These are phyloP conservation scores for Pseudococcus longispinus DNA, from an alignment of 2,888 invertebrate species.

Conservation along the genomic window DNA sequence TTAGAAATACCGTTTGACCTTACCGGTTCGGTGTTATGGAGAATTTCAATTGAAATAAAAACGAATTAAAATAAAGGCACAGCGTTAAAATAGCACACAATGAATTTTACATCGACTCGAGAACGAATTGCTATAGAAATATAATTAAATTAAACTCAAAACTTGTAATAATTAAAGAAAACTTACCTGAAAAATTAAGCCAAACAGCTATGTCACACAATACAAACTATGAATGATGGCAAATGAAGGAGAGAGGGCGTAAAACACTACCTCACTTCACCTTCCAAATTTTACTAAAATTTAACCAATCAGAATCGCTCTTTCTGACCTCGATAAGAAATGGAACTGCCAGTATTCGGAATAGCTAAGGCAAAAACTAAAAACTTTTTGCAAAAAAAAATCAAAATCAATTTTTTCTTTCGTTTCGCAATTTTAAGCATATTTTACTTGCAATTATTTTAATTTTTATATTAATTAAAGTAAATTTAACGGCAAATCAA, in stretches of 20 bases:
- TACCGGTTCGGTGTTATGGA: conserved; percentile 25
- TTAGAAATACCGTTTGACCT: conserved; percentile 19
- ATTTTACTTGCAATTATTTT: not conserved
- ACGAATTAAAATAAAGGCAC: not conserved
- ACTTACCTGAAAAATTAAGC: not conserved
- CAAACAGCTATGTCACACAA: conserved; percentile 13
- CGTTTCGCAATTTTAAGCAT: not conserved
- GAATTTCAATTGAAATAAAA: not conserved
- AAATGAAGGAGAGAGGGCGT: conserved; percentile 44
- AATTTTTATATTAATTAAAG: not conserved
- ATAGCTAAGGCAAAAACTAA: not conserved
- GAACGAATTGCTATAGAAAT: not conserved
- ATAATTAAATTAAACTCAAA: not conserved
- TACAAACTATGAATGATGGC: conserved; percentile 14
- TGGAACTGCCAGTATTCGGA: not conserved
- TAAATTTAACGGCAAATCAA: not conserved
- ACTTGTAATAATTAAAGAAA: not conserved
- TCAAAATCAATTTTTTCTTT: not conserved
- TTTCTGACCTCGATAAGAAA: conserved; percentile 26
- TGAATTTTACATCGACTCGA: not conserved
- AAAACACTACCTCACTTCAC: not conserved
- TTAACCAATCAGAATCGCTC: not conserved
- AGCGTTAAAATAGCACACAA: not conserved
- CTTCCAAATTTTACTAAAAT: not conserved
- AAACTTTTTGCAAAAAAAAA: not conserved